Base-by-base conservation (phyloP, 2,888 invertebrate genomes). In the Drosophila picticornis region DNA sequence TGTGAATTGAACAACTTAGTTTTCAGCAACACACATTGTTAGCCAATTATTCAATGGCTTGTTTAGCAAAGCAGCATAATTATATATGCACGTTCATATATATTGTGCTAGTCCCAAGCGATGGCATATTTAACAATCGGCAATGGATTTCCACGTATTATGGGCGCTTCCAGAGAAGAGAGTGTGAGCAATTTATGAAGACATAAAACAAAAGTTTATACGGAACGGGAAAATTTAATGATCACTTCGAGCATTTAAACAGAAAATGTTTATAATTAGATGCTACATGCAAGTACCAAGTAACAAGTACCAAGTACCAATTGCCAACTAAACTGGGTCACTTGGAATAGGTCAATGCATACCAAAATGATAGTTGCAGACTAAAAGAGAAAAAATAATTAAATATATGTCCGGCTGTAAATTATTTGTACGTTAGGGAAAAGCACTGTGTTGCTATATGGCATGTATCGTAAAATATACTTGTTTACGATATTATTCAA, bases 171-270 rank as follows among this genome's bases (percentile, higher is more conserved):
- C 61, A 71, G 55, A 29, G 80, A 88, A 88, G 86, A 74, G 74
- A 80, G 89, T 85, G 90, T 77, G 67, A 85, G 80, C 64, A 80
- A 83, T 83, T 86, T 77, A 88, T 87, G 79, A 66, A 60, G 70
- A 40, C 71, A 69, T 78, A 53, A 77, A 72, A 55, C 59, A 62
- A 76, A 72, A 64, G 61, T 68, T 68, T 61, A 16, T 46, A 25
- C 25, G 4, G 16, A 56, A 56, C 5, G 25, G 46, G 43, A 16
- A 48, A 53, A 50, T 72, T 88, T 90, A 74, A 88, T 69, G 84
- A 69, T 53, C 66, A 55, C 66, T 51, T 65, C 16, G 55, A 31
- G 66, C 61, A 57, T 78, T 88, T 71, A 65, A 68, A 60, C 52
- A 10, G 73, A 69, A 81, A 76, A 70, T 88, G 80, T 83, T 90